These are phyloP conservation scores for Cephalopholis sonnerati DNA, from an alignment of 2,113 vertebrate genomes.

Conservation along the genomic window DNA sequence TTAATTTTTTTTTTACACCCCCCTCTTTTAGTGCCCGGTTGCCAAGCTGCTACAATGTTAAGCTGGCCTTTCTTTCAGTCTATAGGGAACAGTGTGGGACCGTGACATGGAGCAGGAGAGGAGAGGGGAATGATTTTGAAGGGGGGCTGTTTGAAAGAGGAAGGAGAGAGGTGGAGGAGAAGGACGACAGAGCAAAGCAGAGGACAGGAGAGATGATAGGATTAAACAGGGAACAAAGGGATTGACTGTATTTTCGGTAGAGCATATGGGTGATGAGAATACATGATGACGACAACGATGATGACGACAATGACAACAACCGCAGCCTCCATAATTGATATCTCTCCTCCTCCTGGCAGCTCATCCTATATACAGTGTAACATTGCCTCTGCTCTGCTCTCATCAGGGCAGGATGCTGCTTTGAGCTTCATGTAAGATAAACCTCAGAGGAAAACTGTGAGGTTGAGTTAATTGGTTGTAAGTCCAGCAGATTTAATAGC, in stretches of 20 bases:
- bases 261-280: conserved; percentile 59
- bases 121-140: conserved; percentile 47
- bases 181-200: conserved; percentile 48
- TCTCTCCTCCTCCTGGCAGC: conserved; percentile 27
- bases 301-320: conserved; percentile 29
- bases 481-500: background rate
- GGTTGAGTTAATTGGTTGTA: conserved; percentile 35
- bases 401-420: conserved; percentile 28
- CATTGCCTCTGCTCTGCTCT: conserved; percentile 22
- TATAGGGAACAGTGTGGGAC: conserved; percentile 78
- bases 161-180: conserved; percentile 43
- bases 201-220: conserved; percentile 59
- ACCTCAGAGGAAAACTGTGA: background rate
- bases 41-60: conserved; percentile 85
- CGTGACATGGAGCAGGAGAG: conserved; percentile 63
- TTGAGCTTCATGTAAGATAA: conserved; percentile 18
- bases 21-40: conserved; percentile 79
- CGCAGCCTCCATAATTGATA: conserved; percentile 28
- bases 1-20: conserved; percentile 64
- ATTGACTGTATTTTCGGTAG: conserved; percentile 43
- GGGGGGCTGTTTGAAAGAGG: conserved; percentile 28
- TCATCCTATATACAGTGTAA: conserved; percentile 1
- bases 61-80: conserved; percentile 82
- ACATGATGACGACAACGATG: conserved; percentile 23
- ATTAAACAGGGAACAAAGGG: conserved; percentile 62